Conservation (phyloP, 2,797 vertebrate species). For the Diceros bicornis region DNA sequence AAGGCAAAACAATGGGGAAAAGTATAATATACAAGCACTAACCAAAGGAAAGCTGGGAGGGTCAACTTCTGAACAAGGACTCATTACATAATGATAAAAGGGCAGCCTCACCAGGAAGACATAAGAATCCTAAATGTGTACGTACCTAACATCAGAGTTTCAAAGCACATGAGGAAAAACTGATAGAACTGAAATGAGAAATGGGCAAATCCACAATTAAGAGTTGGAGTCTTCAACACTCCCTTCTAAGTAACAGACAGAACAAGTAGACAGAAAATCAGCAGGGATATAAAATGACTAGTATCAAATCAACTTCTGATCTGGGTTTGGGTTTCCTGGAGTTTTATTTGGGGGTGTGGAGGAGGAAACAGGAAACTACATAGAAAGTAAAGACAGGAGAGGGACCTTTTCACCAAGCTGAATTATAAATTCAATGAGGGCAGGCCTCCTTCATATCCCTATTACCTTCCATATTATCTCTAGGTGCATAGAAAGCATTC, state of each 20-base stretch:
- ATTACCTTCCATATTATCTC: neutral
- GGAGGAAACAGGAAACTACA: neutral
- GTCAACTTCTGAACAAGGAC: neutral
- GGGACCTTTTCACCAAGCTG: neutral
- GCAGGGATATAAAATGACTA: neutral
- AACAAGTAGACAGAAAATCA: neutral
- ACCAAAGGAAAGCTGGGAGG: neutral
- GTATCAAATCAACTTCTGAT: neutral
- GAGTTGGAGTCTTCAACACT: neutral
- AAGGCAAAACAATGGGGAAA: neutral
- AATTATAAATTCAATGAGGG: neutral
- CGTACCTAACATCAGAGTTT: neutral
- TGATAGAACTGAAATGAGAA: neutral
- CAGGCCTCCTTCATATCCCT: neutral
- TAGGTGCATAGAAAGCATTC: neutral
- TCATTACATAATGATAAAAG: neutral
- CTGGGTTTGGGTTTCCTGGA: neutral
- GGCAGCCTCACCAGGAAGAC: neutral
- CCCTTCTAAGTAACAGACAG: neutral
- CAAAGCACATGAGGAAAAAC: neutral
- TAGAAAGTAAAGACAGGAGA: neutral
- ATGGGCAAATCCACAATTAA: neutral
- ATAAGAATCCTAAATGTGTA: neutral
- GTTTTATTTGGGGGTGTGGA: neutral
- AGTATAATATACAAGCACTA: neutral